These are phyloP conservation scores for Halictus quadricinctus DNA, from an alignment of 2,888 invertebrate genomes.

Conservation along the genomic window DNA sequence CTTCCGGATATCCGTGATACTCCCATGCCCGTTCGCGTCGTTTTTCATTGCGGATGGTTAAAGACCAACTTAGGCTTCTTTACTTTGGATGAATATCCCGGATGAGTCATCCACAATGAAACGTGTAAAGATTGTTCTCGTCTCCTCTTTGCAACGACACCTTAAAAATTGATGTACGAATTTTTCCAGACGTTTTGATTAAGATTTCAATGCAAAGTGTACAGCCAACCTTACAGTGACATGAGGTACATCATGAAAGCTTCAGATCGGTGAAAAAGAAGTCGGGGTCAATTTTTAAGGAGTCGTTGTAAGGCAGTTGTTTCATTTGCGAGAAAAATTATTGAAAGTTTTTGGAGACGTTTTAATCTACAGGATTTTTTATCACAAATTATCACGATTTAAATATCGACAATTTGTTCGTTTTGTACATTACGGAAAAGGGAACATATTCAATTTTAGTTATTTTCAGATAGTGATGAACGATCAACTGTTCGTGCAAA, in stretches of 20 bases:
- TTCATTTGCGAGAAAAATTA: background rate
- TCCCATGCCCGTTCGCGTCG: background rate
- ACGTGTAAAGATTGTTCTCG: no score
- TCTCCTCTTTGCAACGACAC: no score
- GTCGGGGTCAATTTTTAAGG: background rate
- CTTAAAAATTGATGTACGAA: background rate
- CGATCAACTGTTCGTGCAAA: background rate
- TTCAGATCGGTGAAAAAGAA: background rate
- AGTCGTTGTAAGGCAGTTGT: no score
- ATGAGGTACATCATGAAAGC: no score
- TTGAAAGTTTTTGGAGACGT: background rate
- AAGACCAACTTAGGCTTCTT: no score
- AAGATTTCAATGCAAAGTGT: background rate
- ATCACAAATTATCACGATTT: no score
- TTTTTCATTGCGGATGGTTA: background rate
- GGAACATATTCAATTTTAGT: no score
- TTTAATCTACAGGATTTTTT: no score
- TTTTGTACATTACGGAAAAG: no score
- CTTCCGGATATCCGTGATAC: constrained; percentile 52
- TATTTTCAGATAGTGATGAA: background rate
- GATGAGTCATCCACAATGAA: background rate
- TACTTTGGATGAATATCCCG: background rate
- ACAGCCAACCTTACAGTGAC: no score
- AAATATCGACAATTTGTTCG: no score
- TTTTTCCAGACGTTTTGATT: background rate